Percentiles rank a stretch among this genome's conserved stretches.
Evolutionary conservation across 1,140 invertebrate species (phyloP).

Genomic region (Oryzaephilus surinamensis): DNA sequence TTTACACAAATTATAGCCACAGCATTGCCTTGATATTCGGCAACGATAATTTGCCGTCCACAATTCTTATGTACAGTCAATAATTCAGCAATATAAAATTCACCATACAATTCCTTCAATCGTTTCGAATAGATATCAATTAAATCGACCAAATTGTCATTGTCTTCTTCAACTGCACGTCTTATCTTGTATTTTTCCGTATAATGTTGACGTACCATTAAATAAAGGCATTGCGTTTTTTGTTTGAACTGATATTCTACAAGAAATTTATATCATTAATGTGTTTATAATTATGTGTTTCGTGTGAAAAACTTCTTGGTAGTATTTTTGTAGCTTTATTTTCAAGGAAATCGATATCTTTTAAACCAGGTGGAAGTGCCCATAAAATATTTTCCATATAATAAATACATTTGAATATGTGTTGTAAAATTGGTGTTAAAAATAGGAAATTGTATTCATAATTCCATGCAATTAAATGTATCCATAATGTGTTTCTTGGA

Average conservation of each 20-base stretch:
- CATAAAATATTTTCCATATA: conserved; percentile 40
- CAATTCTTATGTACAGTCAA: conserved; percentile 38
- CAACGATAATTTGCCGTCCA: conserved; percentile 34
- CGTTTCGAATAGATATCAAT: conserved; percentile 41
- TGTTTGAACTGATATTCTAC: too few species aligned
- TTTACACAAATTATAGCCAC: conserved; percentile 53
- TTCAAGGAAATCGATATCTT: conserved; percentile 31
- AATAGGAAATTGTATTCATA: conserved; percentile 36
- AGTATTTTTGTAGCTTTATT: conserved; percentile 21
- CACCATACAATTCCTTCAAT: conserved; percentile 50
- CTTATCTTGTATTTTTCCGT: conserved; percentile 40
- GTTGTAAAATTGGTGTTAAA: conserved; percentile 40
- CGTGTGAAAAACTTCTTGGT: conserved; percentile 29
- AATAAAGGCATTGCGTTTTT: too few species aligned
- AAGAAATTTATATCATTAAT: conserved; percentile 2
- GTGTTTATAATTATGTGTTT: background rate
- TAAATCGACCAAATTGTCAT: conserved; percentile 60
- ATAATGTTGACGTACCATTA: conserved; percentile 34
- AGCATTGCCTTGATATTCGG: conserved; percentile 41
- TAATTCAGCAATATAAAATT: conserved; percentile 61
- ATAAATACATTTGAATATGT: conserved; percentile 41
- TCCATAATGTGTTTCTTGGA: conserved; percentile 42
- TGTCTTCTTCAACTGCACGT: conserved; percentile 55
- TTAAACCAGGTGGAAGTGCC: conserved; percentile 38
- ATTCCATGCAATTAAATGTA: conserved; percentile 45